These are phyloP conservation scores for Phocides pigmalion DNA, from an alignment of 1,140 invertebrate species.

Conservation along the genomic window DNA sequence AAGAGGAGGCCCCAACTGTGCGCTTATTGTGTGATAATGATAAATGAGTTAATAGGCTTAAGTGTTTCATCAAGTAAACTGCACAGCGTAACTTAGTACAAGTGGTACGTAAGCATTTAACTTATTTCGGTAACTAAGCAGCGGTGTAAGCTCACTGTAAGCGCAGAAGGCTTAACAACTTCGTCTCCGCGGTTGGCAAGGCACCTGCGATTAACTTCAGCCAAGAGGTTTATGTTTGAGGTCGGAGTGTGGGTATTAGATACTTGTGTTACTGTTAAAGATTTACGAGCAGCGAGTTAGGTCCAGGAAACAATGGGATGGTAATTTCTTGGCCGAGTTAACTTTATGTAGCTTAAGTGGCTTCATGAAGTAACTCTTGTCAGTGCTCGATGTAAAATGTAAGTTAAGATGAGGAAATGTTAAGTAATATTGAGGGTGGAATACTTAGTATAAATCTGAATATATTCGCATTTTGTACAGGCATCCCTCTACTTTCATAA, in stretches of 20 bases:
- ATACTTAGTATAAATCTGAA: no score
- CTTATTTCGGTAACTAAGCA: conserved; percentile 28
- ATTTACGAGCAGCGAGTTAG: background rate
- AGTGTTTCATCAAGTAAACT: background rate
- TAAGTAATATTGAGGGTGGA: no score
- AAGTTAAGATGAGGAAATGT: no score
- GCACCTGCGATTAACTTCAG: conserved; percentile 34
- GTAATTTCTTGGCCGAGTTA: background rate
- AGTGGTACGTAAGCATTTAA: conserved; percentile 12
- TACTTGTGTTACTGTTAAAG: conserved; percentile 3
- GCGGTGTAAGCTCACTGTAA: conserved; percentile 24
- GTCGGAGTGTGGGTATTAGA: conserved; percentile 12
- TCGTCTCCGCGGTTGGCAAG: conserved; percentile 31
- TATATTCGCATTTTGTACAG: no score
- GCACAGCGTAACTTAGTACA: conserved; percentile 11
- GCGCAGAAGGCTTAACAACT: conserved; percentile 32
- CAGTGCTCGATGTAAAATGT: no score
- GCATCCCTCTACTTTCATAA: no score
- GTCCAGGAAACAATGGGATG: background rate
- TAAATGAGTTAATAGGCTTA: background rate
- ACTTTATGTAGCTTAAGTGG: no score
- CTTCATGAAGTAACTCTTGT: no score
- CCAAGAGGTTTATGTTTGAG: conserved; percentile 27
- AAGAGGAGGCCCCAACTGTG: no score
- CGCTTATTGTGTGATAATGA: no score